These are phyloP conservation scores for Ibidorhyncha struthersii DNA, from an alignment of 2,113 vertebrate species.

Conservation along the genomic window DNA sequence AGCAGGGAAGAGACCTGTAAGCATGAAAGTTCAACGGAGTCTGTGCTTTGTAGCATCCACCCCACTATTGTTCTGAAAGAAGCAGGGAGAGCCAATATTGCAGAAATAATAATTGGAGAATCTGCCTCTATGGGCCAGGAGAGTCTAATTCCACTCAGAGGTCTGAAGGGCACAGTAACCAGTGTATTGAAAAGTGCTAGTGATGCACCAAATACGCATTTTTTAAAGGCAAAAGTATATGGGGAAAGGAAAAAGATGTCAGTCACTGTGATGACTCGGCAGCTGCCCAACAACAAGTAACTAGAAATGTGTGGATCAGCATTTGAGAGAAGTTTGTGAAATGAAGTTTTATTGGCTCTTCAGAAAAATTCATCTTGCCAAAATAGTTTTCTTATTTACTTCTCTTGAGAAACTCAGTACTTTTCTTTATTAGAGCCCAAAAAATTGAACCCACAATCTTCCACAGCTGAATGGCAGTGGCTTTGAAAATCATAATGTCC, in stretches of 20 bases:
- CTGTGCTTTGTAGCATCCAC: neutral
- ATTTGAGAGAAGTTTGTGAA: constrained; percentile 58
- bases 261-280: constrained; percentile 58
- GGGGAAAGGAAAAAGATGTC: constrained; percentile 63
- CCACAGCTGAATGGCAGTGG: neutral
- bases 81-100: neutral
- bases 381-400: neutral
- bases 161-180: constrained; percentile 51
- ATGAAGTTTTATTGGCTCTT: constrained; percentile 30
- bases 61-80: neutral
- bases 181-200: constrained; percentile 68
- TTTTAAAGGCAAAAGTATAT: constrained; percentile 62
- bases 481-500: neutral
- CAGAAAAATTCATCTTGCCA: neutral
- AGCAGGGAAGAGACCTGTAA: neutral
- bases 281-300: constrained; percentile 42
- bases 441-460: neutral
- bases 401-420: neutral
- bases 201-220: constrained; percentile 67
- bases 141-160: constrained; percentile 54
- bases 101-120: constrained; percentile 33
- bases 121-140: neutral
- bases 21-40: neutral
- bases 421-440: neutral
- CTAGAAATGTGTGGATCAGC: constrained; percentile 54